Evolutionary conservation across 2,888 invertebrate genomes (phyloP).

Genomic region (Synanthedon vespiformis): DNA sequence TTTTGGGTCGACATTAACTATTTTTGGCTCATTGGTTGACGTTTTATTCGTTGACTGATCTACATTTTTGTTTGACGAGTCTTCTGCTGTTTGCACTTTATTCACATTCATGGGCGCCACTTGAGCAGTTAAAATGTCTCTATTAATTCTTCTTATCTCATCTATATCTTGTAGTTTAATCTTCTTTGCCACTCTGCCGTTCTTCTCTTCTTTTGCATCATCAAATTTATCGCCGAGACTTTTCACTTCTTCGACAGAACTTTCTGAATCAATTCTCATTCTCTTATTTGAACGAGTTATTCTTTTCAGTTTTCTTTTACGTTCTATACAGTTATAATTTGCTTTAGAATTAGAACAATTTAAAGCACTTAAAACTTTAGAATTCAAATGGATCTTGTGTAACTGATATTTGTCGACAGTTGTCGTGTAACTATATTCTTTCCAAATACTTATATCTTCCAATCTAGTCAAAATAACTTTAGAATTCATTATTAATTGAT

Average conservation of each 20-base stretch:
- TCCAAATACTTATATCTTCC: background rate
- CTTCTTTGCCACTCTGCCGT: conserved; percentile 5
- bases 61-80: background rate
- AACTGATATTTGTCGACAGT: background rate
- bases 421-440: background rate
- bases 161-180: conserved; percentile 17
- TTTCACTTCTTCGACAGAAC: background rate
- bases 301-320: background rate
- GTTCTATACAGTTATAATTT: background rate
- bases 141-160: conserved; percentile 10
- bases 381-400: background rate
- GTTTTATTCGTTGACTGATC: background rate
- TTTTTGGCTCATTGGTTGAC: too few species aligned
- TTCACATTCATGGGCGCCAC: conserved; percentile 8
- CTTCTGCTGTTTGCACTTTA: background rate
- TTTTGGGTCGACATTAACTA: too few species aligned
- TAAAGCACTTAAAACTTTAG: background rate
- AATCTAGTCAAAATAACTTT: background rate
- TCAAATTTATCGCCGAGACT: background rate
- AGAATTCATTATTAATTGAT: background rate
- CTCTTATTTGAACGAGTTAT: background rate
- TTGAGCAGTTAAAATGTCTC: conserved; percentile 14
- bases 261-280: background rate
- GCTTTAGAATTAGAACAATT: background rate
- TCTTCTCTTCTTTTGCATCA: background rate